Evolutionary conservation across 2,113 vertebrate species (phyloP).

Genomic region (Hymenochirus boettgeri): DNA sequence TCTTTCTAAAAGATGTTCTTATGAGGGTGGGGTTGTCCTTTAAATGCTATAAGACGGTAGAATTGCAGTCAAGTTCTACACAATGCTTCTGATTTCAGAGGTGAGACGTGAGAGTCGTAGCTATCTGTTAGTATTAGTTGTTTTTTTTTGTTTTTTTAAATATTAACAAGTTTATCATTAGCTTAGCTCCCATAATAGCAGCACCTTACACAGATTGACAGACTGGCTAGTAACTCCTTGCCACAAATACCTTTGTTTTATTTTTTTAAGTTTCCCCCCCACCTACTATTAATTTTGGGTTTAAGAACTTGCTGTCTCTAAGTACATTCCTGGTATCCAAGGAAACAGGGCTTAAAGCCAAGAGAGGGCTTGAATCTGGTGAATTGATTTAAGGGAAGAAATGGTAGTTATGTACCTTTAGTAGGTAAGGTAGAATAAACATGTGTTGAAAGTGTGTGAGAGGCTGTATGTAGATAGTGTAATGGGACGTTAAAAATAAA

Average conservation of each 20-base stretch:
- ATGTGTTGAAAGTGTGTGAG: background rate
- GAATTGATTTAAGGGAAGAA: slow-evolving; percentile 1
- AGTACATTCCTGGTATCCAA: slow-evolving; percentile 38
- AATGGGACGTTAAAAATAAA: slow-evolving; percentile 15
- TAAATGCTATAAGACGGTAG: too few relatives aligned
- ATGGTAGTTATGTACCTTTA: slow-evolving; percentile 13
- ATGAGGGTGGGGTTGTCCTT: too few relatives aligned
- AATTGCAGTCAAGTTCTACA: too few relatives aligned
- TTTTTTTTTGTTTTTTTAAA: too few relatives aligned
- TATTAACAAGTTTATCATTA: background rate
- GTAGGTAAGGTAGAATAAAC: slow-evolving; percentile 1
- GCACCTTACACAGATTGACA: background rate
- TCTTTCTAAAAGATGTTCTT: too few relatives aligned
- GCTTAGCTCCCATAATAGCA: background rate
- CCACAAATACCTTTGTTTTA: slow-evolving; percentile 16
- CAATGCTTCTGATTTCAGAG: too few relatives aligned
- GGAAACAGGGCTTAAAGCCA: slow-evolving; percentile 21
- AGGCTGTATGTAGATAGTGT: slow-evolving; percentile 8
- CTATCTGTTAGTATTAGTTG: too few relatives aligned
- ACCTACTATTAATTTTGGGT: background rate
- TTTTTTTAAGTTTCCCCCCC: background rate
- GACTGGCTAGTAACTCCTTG: background rate
- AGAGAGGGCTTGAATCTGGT: slow-evolving; percentile 26
- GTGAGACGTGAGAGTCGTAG: too few relatives aligned
- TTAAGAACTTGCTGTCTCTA: slow-evolving; percentile 20